Conservation (phyloP, 1,140 invertebrate species). For the Rhynchophorus ferrugineus region DNA sequence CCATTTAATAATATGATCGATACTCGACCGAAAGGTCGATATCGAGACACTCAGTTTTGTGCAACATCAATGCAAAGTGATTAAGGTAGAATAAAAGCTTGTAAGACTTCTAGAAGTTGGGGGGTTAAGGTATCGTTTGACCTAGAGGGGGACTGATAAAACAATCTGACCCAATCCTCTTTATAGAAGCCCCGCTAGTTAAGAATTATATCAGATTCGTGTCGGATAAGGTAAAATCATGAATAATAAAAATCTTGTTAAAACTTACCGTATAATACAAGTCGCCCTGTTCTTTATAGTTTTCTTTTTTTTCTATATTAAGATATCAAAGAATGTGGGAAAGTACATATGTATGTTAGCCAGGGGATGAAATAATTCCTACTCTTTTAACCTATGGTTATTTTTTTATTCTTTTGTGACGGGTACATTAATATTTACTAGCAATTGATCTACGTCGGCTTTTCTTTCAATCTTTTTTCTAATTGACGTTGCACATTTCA, state of each 20-base stretch:
- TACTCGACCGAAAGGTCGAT: background rate
- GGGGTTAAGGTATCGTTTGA: background rate
- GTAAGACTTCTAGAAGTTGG: background rate
- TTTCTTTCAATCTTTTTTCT: background rate
- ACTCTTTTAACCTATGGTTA: background rate
- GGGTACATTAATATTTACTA: background rate
- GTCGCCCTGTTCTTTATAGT: background rate
- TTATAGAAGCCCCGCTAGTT: background rate
- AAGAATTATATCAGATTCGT: too few species aligned
- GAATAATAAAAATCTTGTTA: background rate
- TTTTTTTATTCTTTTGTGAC: background rate
- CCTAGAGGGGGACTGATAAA: background rate
- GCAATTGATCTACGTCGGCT: background rate
- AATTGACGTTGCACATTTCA: background rate
- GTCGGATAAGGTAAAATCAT: background rate
- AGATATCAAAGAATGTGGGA: background rate
- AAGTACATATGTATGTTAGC: background rate
- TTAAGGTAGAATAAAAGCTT: background rate
- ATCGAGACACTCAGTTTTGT: background rate
- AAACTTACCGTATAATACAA: background rate
- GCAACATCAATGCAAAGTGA: background rate
- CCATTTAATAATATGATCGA: background rate
- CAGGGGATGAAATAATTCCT: background rate
- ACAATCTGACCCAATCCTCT: background rate
- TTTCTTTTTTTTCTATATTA: background rate